Evolutionary conservation across 2,113 vertebrate species (phyloP), one percentile per base, ranked within the genome.

Genomic region (Spea multiplicata): DNA sequence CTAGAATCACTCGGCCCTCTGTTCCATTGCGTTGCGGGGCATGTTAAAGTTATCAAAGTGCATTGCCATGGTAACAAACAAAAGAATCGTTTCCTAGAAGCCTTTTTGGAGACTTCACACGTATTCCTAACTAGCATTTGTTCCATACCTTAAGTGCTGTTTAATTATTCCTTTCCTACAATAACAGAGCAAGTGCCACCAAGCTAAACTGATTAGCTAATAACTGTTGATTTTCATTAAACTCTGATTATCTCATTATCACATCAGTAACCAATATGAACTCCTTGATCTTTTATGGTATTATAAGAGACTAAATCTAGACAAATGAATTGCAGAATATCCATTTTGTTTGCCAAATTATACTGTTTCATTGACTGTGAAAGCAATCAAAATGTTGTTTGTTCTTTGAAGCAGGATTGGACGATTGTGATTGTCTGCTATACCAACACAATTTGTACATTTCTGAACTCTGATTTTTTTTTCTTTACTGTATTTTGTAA

Each of bases 11-110:
- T 66, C 82, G 86, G 86, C 83, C 87, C 91, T 88, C 85, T 86
- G 88, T 87, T 92, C 89, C 82, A 82, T 83, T 84, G 50, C 45
- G 74, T 84, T 44, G 85, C 14, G n/a, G 73, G 89, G 83, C 77
- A 30, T 30, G 84, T 80, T 84, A 49, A 82, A 89, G 86, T 84
- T 88, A 87, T 86, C 86, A 76, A 88, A 88, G 86, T 81, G 78
- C n/a, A 91, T 92, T 91, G 86, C 88, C 88, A 90, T 92, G 86
- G 90, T 83, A 90, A 93, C 89, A 3, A 10, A 73, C 81, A 84
- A 85, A 90, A 87, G 88, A 75, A 30, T 84, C 85, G 85, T 86
- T 87, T 85, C 84, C 83, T 81, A 75, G 59, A 81, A 80, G 86
- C 84, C 76, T 59, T 88, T n/a, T 89, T 85, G 86, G 89, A 88